Conservation (phyloP, 2,888 invertebrate species). For the Agrochola lychnidis region DNA sequence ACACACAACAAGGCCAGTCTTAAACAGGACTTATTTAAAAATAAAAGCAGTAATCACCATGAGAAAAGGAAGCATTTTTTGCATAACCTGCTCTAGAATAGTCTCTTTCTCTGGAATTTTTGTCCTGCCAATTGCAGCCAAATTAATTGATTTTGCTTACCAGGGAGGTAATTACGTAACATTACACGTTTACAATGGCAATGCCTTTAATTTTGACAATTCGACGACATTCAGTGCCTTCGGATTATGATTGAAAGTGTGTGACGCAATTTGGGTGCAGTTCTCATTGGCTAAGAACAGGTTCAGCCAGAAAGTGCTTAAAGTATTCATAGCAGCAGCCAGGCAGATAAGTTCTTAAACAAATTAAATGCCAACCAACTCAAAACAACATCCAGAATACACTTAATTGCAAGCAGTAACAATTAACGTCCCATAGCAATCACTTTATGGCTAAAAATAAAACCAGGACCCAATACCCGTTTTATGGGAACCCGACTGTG, state of each 20-base stretch:
- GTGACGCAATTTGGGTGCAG: neutral
- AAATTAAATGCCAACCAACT: neutral
- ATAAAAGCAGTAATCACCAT: neutral
- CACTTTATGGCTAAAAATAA: conserved; percentile 54
- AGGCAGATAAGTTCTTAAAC: neutral
- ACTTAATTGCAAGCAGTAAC: conserved; percentile 15
- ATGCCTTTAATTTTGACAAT: neutral
- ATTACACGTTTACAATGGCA: neutral
- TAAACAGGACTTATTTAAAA: no score
- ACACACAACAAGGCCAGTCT: no score
- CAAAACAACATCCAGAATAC: neutral
- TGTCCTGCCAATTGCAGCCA: neutral
- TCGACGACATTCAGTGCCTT: neutral
- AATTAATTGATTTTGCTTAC: neutral
- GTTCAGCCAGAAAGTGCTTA: neutral
- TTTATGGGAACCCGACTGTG: conserved; percentile 47
- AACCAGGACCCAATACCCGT: conserved; percentile 52
- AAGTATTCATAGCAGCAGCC: neutral
- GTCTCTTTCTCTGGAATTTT: no score
- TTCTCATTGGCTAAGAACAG: neutral
- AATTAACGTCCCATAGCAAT: conserved; percentile 32
- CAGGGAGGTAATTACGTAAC: neutral
- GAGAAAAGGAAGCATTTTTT: neutral
- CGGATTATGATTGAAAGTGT: neutral
- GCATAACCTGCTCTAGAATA: neutral